Percentiles rank a stretch among this genome's conserved stretches.
These are phyloP conservation scores for Pungitius pungitius DNA, from an alignment of 2,113 vertebrate genomes.

Conservation along the genomic window DNA sequence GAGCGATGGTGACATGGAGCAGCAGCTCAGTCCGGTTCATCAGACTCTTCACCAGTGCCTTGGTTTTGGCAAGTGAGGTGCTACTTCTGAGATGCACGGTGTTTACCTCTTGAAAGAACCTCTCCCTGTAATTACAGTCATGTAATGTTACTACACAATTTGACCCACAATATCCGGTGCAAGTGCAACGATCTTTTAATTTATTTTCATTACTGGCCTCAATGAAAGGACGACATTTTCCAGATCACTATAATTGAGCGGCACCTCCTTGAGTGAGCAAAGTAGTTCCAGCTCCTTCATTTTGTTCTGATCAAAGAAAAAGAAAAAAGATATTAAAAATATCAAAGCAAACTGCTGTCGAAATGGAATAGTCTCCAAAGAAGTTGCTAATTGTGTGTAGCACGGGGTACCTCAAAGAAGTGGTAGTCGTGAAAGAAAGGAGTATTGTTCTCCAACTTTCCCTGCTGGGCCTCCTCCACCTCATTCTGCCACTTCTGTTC, in stretches of 20 bases:
- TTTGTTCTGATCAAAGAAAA: conserved; percentile 86
- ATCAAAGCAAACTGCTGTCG: background rate
- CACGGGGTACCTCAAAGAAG: conserved; percentile 89
- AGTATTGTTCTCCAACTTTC: conserved; percentile 93
- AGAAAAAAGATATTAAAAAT: conserved; percentile 22
- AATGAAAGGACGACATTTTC: conserved; percentile 94
- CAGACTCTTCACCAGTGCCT: conserved; percentile 91
- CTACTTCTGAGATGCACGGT: conserved; percentile 84
- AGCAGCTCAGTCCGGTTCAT: conserved; percentile 97
- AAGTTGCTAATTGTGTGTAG: background rate
- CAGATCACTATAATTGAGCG: conserved; percentile 92
- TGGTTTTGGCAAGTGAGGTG: conserved; percentile 90
- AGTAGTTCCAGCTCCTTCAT: conserved; percentile 97
- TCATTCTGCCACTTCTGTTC: conserved; percentile 99
- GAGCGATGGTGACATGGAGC: conserved; percentile 94
- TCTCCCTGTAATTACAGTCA: conserved; percentile 83
- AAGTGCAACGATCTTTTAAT: background rate
- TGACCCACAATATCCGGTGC: background rate
- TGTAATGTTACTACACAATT: conserved; percentile 19
- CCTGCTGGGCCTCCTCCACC: conserved; percentile 91
- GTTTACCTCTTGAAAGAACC: conserved; percentile 96
- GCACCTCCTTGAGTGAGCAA: conserved; percentile 96
- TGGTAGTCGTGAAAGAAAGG: conserved; percentile 98
- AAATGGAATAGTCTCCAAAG: background rate
- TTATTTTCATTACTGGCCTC: conserved; percentile 78